These are phyloP conservation scores for Spea hammondii DNA, from an alignment of 2,797 vertebrate genomes.

Conservation along the genomic window DNA sequence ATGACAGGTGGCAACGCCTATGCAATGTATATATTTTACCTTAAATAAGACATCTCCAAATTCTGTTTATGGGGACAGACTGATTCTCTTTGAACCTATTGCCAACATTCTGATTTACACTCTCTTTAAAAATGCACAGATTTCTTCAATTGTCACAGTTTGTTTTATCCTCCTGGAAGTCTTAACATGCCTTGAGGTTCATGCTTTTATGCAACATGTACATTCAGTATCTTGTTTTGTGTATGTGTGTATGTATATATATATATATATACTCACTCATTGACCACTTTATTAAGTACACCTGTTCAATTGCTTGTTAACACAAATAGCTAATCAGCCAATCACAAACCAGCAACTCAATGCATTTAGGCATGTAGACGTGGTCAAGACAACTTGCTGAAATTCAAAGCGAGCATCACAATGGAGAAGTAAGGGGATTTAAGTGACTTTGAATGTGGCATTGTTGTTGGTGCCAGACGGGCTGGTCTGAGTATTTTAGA, in stretches of 20 bases:
- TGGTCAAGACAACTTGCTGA: no score
- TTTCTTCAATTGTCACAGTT: constrained; percentile 17
- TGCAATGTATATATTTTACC: not conserved
- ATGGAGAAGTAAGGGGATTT: no score
- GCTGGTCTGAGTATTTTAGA: no score
- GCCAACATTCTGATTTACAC: constrained; percentile 43
- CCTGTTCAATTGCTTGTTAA: no score
- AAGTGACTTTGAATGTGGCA: no score
- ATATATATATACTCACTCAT: not conserved
- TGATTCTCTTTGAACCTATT: constrained; percentile 39
- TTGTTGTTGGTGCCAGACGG: no score
- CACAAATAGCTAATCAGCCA: no score
- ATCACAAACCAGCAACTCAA: no score
- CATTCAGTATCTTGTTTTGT: not conserved
- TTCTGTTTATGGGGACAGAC: constrained; percentile 24
- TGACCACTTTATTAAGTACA: no score
- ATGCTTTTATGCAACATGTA: constrained; percentile 10
- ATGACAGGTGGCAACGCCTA: constrained; percentile 35
- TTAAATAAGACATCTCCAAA: constrained; percentile 45
- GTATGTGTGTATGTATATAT: not conserved
- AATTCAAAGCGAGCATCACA: no score
- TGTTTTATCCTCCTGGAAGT: constrained; percentile 29
- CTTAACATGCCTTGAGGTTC: constrained; percentile 29
- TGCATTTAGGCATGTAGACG: no score
- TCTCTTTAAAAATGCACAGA: constrained; percentile 4